Percentiles rank a stretch among this genome's conserved stretches.
Evolutionary conservation across 2,113 vertebrate species (phyloP).

Genomic region (Tauraco erythrolophus): DNA sequence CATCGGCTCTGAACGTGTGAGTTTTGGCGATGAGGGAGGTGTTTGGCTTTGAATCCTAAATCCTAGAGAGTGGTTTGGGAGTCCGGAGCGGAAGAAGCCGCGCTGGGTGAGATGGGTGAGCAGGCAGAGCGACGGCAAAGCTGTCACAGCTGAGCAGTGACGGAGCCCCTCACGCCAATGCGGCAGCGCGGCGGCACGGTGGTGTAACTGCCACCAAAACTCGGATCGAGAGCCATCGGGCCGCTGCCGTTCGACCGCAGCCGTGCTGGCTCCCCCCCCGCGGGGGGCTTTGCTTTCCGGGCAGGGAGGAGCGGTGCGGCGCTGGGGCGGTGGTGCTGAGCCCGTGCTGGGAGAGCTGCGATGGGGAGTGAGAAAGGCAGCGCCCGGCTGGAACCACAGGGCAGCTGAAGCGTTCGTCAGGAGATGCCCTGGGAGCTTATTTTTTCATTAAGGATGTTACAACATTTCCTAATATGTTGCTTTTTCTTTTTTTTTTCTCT

Average conservation of each 20-base stretch:
- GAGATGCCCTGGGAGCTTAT: background rate
- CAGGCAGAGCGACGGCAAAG: background rate
- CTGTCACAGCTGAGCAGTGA: background rate
- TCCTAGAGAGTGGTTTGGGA: background rate
- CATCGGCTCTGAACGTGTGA: fast-evolving
- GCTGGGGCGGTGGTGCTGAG: background rate
- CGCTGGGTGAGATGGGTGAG: background rate
- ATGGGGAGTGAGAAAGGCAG: background rate
- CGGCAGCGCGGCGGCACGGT: fast-evolving
- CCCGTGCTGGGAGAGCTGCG: fast-evolving
- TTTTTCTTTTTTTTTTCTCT: background rate
- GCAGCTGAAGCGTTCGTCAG: background rate
- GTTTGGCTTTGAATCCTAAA: background rate
- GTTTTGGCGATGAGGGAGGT: background rate
- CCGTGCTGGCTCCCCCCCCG: fast-evolving
- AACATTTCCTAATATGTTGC: background rate
- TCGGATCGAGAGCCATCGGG: too few relatives aligned
- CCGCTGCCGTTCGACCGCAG: background rate
- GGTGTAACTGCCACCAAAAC: background rate
- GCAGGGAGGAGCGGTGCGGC: fast-evolving
- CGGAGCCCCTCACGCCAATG: fast-evolving
- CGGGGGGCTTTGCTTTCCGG: background rate
- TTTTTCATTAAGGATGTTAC: background rate
- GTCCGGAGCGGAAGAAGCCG: background rate
- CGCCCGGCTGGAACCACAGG: background rate